phyloP scores from a whole-genome alignment of 2,797 vertebrate species.

The Alosa sapidissima region DNA sequence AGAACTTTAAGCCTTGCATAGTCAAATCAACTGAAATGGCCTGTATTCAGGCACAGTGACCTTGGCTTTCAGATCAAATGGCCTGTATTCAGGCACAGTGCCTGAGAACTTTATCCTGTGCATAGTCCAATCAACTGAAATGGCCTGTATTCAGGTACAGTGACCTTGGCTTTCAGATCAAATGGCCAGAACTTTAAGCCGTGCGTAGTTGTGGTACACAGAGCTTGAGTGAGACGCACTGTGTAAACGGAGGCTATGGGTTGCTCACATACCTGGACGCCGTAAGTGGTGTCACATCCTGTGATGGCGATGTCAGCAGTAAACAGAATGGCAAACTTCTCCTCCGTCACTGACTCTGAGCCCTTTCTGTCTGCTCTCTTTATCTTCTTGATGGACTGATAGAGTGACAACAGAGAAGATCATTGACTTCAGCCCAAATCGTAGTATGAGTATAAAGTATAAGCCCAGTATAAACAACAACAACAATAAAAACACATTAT shows the following conservation, averaged over 20 bases:
- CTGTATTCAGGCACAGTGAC: no score
- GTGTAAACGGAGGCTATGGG: not conserved
- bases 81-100: no score
- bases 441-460: no score
- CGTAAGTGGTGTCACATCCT: conserved; percentile 74
- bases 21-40: no score
- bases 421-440: not conserved
- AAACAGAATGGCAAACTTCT: conserved; percentile 94
- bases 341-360: conserved; percentile 94
- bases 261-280: conserved; percentile 78
- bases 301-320: conserved; percentile 81
- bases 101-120: no score
- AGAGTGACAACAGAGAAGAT: not conserved
- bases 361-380: conserved; percentile 95
- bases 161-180: no score
- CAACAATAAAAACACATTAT: not conserved
- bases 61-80: no score
- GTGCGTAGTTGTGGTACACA: not conserved
- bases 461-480: not conserved
- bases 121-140: no score
- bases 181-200: no score
- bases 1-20: no score
- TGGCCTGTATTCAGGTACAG: no score
- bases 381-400: conserved; percentile 93
- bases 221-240: not conserved